Evolutionary conservation across 2,113 vertebrate genomes (phyloP).

Genomic region (Plestiodon gilberti): DNA sequence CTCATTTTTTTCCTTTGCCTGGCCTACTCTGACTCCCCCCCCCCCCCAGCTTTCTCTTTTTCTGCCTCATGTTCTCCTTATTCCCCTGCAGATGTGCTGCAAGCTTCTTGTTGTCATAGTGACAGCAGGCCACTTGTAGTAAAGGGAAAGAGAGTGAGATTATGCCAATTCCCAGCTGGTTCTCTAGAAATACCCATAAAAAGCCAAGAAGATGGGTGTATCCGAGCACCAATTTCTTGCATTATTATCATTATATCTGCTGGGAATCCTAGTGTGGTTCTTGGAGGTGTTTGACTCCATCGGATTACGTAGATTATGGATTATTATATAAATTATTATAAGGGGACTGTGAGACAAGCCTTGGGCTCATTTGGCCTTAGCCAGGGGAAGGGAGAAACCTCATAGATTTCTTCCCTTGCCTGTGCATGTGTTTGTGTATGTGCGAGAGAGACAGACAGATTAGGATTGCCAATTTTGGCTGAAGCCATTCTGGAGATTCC

Average conservation of each 20-base stretch:
- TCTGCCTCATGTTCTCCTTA: neutral
- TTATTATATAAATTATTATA: too few species aligned
- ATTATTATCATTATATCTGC: neutral
- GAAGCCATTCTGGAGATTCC: too few species aligned
- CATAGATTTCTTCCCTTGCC: neutral
- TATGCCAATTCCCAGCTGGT: neutral
- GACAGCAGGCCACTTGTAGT: neutral
- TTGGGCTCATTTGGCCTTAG: neutral
- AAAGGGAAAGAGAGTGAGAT: neutral
- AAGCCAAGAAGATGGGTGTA: neutral
- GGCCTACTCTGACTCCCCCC: neutral
- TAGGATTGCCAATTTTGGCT: too few species aligned
- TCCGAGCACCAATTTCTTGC: neutral
- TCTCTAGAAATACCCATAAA: conserved; percentile 1
- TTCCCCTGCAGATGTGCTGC: conserved; percentile 23
- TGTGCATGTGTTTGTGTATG: too few species aligned
- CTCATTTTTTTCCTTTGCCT: neutral
- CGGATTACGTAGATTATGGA: too few species aligned
- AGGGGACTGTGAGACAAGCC: neutral
- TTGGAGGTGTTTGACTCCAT: neutral
- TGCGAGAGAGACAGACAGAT: too few species aligned
- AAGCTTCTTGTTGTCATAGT: conserved; percentile 44
- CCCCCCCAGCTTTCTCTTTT: conserved; percentile 2
- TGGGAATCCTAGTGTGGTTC: neutral
- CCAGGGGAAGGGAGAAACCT: too few species aligned